phyloP scores from a whole-genome alignment of 2,888 invertebrate genomes.

The Scaptomyza flava region DNA sequence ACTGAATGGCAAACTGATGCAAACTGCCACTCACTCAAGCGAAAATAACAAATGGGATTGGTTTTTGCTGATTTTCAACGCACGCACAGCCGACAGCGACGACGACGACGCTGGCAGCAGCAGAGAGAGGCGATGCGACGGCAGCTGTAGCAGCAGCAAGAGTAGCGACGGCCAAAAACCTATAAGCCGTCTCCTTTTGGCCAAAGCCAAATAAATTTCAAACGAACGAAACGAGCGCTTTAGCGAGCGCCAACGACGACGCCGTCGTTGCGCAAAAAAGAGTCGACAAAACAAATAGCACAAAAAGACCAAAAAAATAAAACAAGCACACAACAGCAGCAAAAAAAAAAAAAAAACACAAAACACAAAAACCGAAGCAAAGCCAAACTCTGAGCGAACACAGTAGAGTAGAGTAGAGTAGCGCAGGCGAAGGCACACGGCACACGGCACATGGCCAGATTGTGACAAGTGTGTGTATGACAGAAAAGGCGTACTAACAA shows the following conservation, averaged over 20 bases:
- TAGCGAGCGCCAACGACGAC: slow-evolving; percentile 52
- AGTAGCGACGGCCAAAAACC: slow-evolving; percentile 66
- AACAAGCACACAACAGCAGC: neutral
- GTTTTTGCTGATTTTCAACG: slow-evolving; percentile 84
- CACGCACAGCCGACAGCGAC: slow-evolving; percentile 53
- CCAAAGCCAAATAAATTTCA: slow-evolving; percentile 84
- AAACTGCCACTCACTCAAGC: slow-evolving; percentile 84
- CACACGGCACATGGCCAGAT: slow-evolving; percentile 35
- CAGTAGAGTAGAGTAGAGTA: slow-evolving; percentile 32
- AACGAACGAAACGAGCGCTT: slow-evolving; percentile 66
- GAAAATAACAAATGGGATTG: slow-evolving; percentile 85
- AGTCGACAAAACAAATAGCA: slow-evolving; percentile 52
- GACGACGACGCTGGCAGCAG: slow-evolving; percentile 33
- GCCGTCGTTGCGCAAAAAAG: slow-evolving; percentile 61
- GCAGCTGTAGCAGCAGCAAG: slow-evolving; percentile 56
- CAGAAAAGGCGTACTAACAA: slow-evolving; percentile 84
- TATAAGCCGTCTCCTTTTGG: slow-evolving; percentile 84
- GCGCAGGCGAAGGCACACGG: slow-evolving; percentile 34
- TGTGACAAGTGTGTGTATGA: slow-evolving; percentile 81
- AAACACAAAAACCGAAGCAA: slow-evolving; percentile 17
- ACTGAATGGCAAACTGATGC: slow-evolving; percentile 82
- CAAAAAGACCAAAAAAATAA: slow-evolving; percentile 38
- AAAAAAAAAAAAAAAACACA: slow-evolving; percentile 18
- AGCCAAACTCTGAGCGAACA: slow-evolving; percentile 38
- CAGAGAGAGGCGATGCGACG: slow-evolving; percentile 57